phyloP scores from a whole-genome alignment of 2,113 vertebrate species.

The Miniopterus natalensis region DNA sequence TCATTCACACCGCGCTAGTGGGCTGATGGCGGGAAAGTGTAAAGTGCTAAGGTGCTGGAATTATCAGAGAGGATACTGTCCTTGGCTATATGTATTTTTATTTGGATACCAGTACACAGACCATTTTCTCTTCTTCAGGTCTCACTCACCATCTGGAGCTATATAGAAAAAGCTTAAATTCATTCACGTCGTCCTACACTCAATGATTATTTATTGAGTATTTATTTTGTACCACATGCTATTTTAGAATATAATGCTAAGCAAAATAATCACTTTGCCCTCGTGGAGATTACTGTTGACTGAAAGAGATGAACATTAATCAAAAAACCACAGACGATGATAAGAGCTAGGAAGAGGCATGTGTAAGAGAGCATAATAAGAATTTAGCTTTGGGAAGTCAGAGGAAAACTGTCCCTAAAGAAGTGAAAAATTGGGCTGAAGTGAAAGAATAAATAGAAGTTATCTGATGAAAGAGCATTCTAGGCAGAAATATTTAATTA shows the following conservation, averaged over 20 bases:
- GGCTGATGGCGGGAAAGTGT: background rate
- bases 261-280: background rate
- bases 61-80: background rate
- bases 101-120: background rate
- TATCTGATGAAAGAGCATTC: background rate
- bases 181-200: background rate
- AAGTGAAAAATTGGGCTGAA: background rate
- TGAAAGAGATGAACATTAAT: background rate
- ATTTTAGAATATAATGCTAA: background rate
- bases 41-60: background rate
- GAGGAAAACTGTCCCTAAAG: background rate
- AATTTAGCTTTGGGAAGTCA: background rate
- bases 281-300: background rate
- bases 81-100: background rate
- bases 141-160: background rate
- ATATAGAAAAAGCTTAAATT: background rate
- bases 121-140: background rate
- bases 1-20: background rate
- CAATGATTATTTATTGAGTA: background rate
- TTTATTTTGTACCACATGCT: background rate
- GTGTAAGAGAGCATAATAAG: background rate
- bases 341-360: background rate
- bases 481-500: conserved; percentile 46
- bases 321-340: background rate
- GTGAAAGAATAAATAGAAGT: conserved; percentile 9